Base-by-base conservation (phyloP, 2,888 invertebrate species). In the Drosophila austrosaltans region DNA sequence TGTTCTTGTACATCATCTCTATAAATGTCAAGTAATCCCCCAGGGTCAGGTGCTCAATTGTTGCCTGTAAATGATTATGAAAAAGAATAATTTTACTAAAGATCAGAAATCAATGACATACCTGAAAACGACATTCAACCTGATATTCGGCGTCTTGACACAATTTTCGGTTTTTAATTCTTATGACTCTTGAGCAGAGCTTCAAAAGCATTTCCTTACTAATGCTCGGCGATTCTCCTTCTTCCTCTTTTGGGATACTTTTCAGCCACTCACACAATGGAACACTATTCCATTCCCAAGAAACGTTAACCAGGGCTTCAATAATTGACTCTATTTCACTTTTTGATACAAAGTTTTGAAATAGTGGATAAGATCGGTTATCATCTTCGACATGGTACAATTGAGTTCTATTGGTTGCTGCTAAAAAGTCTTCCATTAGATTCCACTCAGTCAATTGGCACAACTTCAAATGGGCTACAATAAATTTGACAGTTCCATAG, bases 251-350 rank as follows among this genome's bases (percentile, higher is more conserved):
- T 40, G n/a, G 40, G 12, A 48, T 48, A 10, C 22, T 10, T 22
- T 20, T 22, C 3, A 48, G 20, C 44, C 44, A 48, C 3, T 48
- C 22, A 6, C 7, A 8, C 22, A 48, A 8, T 22, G 44, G 44
- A 48, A 48, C 44, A 20, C 8, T 20, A 3, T 48, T 48, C 44
- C 44, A 48, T 48, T 48, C 22, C 44, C 44, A 48, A 20, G 44
- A 20, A 20, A 48, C 22, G 10, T 48, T 22, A 8, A 8, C 44
- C 10, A 48, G 2, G 7, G 44, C 44, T 48, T 8, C 10, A 20
- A 48, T 22, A 22, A 22, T 3, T 22, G 10, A 44, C 20, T 48
- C 44, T 8, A 10, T 20, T 22, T 48, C 3, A 20, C 20, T 48
- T 48, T 20, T 7, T 2, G 44, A 20, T 10, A 48, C 22, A 48